A percentile compares a stretch with the other conserved stretches of the same genome.
Evolutionary conservation across 2,113 vertebrate species (phyloP).

Genomic region (Ochotona princeps): DNA sequence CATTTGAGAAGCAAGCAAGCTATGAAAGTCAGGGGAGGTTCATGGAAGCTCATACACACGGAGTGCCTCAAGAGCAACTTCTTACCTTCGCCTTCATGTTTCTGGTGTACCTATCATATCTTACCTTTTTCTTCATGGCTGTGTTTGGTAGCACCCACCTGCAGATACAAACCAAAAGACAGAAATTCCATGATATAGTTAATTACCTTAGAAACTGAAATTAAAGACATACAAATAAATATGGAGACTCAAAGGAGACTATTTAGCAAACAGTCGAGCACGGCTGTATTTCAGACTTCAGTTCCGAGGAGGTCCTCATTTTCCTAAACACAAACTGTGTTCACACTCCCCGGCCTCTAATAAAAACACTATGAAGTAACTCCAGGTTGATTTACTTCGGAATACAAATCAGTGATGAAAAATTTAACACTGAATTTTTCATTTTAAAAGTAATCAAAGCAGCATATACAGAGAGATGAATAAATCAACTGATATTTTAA

Average conservation of each 20-base stretch:
- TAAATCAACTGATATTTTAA: slow-evolving; percentile 33
- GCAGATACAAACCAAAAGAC: slow-evolving; percentile 75
- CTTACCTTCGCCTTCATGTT: not conserved
- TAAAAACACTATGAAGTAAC: not conserved
- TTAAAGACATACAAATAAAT: slow-evolving; percentile 36
- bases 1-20: slow-evolving; percentile 19
- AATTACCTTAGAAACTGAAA: slow-evolving; percentile 48
- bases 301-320: not conserved
- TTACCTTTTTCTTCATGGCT: slow-evolving; percentile 99
- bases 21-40: not conserved
- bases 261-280: slow-evolving; percentile 37
- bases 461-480: not conserved
- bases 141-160: slow-evolving; percentile 96
- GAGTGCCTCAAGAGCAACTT: slow-evolving; percentile 3
- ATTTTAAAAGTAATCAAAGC: slow-evolving; percentile 41
- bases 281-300: not conserved
- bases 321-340: slow-evolving; percentile 46
- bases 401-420: slow-evolving; percentile 54
- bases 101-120: slow-evolving; percentile 49
- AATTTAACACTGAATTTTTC: slow-evolving; percentile 40
- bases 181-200: slow-evolving; percentile 50
- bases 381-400: slow-evolving; percentile 34
- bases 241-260: not conserved
- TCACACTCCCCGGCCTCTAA: not conserved
- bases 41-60: not conserved